Evolutionary conservation across 2,797 vertebrate species (phyloP).

Genomic region (Tolypeutes matacus): DNA sequence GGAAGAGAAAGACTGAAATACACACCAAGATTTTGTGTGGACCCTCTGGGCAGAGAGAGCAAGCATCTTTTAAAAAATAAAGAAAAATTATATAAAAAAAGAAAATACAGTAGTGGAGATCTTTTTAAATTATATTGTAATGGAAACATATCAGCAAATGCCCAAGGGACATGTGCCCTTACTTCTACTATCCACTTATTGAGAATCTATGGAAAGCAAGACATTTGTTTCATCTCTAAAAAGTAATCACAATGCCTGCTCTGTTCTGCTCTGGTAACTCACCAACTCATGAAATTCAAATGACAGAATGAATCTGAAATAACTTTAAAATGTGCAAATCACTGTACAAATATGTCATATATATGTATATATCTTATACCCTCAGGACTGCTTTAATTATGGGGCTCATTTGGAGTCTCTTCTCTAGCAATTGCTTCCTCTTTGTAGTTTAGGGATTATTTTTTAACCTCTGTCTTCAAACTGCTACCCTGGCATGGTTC

Average conservation of each 20-base stretch:
- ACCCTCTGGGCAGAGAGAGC: no score
- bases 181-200: conserved; percentile 36
- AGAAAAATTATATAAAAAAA: neutral
- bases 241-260: conserved; percentile 19
- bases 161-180: neutral
- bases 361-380: conserved; percentile 24
- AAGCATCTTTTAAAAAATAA: no score
- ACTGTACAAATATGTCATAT: conserved; percentile 25
- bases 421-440: conserved; percentile 46
- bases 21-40: no score
- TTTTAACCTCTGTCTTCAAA: conserved; percentile 40
- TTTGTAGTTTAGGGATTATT: conserved; percentile 36
- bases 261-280: conserved; percentile 30
- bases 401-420: conserved; percentile 7
- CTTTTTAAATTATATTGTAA: conserved; percentile 16
- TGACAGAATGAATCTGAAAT: conserved; percentile 1
- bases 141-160: conserved; percentile 47
- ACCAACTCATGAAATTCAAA: conserved; percentile 49
- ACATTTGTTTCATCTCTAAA: conserved; percentile 31
- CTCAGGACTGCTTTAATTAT: conserved; percentile 42
- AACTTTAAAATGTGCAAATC: conserved; percentile 19
- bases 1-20: no score
- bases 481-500: conserved; percentile 25
- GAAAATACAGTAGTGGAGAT: conserved; percentile 41
- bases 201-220: conserved; percentile 4